A percentile compares a stretch with the other conserved stretches of the same genome.
Conservation (phyloP, 53 echinoderm and acorn worm species). For the Echinometra lucunter region DNA sequence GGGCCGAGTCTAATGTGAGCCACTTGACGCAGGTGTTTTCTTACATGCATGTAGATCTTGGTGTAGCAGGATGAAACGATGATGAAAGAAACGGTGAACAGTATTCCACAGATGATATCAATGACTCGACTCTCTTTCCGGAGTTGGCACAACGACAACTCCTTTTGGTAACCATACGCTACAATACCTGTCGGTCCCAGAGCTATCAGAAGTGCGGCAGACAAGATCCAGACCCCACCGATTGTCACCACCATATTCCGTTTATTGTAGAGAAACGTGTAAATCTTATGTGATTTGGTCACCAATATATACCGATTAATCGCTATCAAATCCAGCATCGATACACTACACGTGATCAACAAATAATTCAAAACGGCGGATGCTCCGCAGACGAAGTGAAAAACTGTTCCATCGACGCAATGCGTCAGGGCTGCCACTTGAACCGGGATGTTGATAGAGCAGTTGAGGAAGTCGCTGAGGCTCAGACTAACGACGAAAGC, state of each 20-base stretch:
- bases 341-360: slow-evolving; percentile 53
- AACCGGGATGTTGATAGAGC: slow-evolving; percentile 55
- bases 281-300: slow-evolving; percentile 36
- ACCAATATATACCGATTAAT: slow-evolving; percentile 47
- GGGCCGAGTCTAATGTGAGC: slow-evolving; percentile 53
- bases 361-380: slow-evolving; percentile 49
- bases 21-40: slow-evolving; percentile 54
- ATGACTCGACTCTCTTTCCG: slow-evolving; percentile 50
- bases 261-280: slow-evolving; percentile 18
- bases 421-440: slow-evolving; percentile 37
- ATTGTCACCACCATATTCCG: slow-evolving; percentile 49
- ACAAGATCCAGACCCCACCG: slow-evolving; percentile 43
- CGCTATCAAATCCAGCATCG: slow-evolving; percentile 59
- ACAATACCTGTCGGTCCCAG: slow-evolving; percentile 43
- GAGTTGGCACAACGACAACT: slow-evolving; percentile 39
- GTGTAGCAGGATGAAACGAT: slow-evolving; percentile 46
- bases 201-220: neutral
- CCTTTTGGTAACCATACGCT: slow-evolving; percentile 24
- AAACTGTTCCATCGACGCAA: neutral
- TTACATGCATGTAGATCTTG: slow-evolving; percentile 44
- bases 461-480: slow-evolving; percentile 58
- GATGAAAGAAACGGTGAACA: slow-evolving; percentile 40
- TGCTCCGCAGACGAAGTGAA: slow-evolving; percentile 3
- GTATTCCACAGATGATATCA: slow-evolving; percentile 48
- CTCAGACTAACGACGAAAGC: slow-evolving; percentile 57